These are phyloP conservation scores for Leptinotarsa haldemani DNA, from an alignment of 2,888 invertebrate genomes.

Conservation along the genomic window DNA sequence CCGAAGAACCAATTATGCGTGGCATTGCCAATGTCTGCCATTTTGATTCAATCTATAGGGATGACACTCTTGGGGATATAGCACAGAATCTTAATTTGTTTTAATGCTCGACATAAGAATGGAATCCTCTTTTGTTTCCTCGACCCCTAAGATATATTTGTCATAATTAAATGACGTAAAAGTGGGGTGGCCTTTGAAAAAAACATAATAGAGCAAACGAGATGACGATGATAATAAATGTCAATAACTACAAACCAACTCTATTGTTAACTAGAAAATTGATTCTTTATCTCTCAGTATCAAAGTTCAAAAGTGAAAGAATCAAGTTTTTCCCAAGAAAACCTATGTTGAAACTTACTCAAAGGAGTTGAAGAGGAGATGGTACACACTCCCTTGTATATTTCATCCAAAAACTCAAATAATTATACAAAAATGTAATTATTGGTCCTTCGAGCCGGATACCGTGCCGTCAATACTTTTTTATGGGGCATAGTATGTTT, in stretches of 20 bases:
- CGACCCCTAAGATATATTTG: constrained; percentile 43
- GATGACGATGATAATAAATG: neutral
- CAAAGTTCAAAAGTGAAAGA: neutral
- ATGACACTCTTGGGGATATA: constrained; percentile 70
- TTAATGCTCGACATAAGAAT: constrained; percentile 56
- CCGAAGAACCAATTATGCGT: constrained; percentile 64
- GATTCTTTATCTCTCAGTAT: neutral
- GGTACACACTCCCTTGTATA: neutral
- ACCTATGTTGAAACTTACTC: too few species aligned
- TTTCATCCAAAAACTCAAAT: neutral
- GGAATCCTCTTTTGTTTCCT: constrained; percentile 44
- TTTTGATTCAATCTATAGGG: constrained; percentile 72
- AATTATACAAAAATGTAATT: neutral
- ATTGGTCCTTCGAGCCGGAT: constrained; percentile 21
- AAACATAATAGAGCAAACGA: constrained; percentile 15
- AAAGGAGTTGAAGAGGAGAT: too few species aligned
- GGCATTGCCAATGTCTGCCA: constrained; percentile 61
- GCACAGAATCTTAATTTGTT: constrained; percentile 64
- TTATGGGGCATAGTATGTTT: constrained; percentile 26
- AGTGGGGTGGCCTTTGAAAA: constrained; percentile 34
- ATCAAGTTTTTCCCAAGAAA: neutral
- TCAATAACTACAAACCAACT: neutral
- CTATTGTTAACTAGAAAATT: neutral
- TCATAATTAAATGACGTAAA: constrained; percentile 46
- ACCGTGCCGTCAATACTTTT: constrained; percentile 21